These are phyloP conservation scores for Rattus rattus DNA, from an alignment of 2,113 vertebrate genomes.

Conservation along the genomic window DNA sequence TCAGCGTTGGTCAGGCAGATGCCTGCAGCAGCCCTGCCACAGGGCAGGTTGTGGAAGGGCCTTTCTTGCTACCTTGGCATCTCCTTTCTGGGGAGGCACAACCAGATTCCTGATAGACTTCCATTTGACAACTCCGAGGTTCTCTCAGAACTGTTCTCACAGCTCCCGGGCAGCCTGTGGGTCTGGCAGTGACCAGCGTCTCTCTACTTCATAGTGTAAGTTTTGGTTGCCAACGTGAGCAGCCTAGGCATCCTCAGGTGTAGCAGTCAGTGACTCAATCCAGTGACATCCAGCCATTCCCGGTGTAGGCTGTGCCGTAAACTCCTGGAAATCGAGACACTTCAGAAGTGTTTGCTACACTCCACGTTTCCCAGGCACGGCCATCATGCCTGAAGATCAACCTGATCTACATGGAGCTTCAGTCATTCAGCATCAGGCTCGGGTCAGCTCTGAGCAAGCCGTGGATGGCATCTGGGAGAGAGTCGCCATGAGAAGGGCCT, in stretches of 20 bases:
- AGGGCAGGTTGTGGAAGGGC: too few relatives aligned
- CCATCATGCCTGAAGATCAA: too few relatives aligned
- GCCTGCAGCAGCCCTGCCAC: too few relatives aligned
- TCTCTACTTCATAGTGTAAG: rapidly evolving
- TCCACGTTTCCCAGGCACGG: neutral
- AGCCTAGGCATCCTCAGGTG: neutral
- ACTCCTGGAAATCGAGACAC: neutral
- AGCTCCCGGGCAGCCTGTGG: neutral
- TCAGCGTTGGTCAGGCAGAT: neutral
- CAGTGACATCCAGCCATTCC: neutral
- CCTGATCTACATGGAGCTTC: neutral
- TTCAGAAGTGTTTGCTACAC: neutral
- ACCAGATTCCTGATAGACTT: neutral
- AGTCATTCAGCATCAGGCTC: rapidly evolving
- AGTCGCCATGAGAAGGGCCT: neutral
- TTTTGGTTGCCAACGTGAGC: rapidly evolving
- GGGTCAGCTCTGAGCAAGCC: neutral
- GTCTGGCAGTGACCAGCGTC: neutral
- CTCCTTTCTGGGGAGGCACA: neutral
- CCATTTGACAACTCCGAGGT: too few relatives aligned
- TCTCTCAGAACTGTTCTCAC: neutral
- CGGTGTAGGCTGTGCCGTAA: neutral
- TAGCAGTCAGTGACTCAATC: neutral
- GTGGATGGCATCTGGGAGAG: too few relatives aligned
- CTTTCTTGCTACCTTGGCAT: too few relatives aligned